Base-by-base conservation (phyloP, 2,888 invertebrate genomes). In the Tiphia femorata region DNA sequence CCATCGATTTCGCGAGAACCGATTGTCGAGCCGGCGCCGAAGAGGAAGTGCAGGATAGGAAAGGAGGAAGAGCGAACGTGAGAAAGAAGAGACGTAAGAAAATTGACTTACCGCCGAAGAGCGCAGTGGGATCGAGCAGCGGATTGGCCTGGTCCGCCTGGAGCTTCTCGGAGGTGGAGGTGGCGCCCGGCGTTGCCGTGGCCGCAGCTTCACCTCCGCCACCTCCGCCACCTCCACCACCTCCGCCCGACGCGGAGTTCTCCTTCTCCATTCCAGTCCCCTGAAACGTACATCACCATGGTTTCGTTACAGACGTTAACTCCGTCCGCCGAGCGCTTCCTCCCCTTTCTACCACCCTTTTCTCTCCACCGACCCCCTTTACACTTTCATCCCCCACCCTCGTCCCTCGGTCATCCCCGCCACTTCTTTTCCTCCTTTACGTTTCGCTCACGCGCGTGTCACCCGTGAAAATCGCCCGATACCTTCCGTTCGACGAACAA, bases 71-170 rank as follows among this genome's bases (percentile, higher is more conserved):
- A 12, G 12, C 8, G 7, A 29, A 12, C 2, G 5, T 16, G 16
- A 16, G 16, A 16, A 37, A 8, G 8, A 25, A 25, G 37, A 42
- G n/a, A 6, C 6, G 19, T 7, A 29, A 43, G 30, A 43, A 61
- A 64, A 64, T 65, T 78, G 58, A 82, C 86, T 85, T 77, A 87
- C 87, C 87, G 85, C 91, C 91, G 79, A 92, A 91, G 68, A 92
- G 86, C 66, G 90, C 90, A 77, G 93, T 92, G 72, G 94, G 92
- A 86, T 94, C 94, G 83, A 94, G 88, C 72, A 93, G 86, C 67
- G 91, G 89, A 85, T 78, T 85, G 83, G 84, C 84, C 85, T 85
- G 85, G 84, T 84, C 87, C 86, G 82, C 82, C 78, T 76, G 82
- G 72, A 80, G 86, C 86, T 83, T 86, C 85, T 84, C 90, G 88